Conservation (phyloP, 2,797 vertebrate genomes). For the Cossypha dichroa region DNA sequence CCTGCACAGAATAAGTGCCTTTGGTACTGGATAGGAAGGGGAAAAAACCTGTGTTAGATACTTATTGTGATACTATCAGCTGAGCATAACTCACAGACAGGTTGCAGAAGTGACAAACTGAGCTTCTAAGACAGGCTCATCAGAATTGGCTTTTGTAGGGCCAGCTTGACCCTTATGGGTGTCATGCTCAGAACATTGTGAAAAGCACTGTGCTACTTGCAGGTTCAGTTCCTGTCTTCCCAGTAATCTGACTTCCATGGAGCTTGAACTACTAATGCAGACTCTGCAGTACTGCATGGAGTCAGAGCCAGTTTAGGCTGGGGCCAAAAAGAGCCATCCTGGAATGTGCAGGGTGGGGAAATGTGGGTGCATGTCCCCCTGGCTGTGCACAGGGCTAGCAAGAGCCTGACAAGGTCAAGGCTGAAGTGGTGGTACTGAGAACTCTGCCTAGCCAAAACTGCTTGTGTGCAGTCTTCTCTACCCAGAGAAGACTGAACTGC, state of each 20-base stretch:
- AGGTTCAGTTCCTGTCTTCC: neutral
- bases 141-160: neutral
- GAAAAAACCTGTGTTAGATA: neutral
- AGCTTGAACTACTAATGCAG: neutral
- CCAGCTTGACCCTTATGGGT: neutral
- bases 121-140: neutral
- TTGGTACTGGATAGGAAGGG: neutral
- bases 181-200: neutral
- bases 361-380: rapidly evolving
- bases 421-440: neutral
- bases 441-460: neutral
- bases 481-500: neutral
- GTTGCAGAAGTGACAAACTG: neutral
- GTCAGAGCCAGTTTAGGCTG: neutral
- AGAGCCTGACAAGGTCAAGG: neutral
- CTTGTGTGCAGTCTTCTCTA: neutral
- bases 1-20: neutral
- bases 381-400: neutral
- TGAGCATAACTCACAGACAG: neutral
- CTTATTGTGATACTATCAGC: neutral
- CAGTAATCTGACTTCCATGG: neutral
- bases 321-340: neutral
- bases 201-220: neutral
- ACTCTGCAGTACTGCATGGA: rapidly evolving
- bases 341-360: neutral